phyloP scores from a whole-genome alignment of 2,797 vertebrate genomes.

The Champsocephalus gunnari region DNA sequence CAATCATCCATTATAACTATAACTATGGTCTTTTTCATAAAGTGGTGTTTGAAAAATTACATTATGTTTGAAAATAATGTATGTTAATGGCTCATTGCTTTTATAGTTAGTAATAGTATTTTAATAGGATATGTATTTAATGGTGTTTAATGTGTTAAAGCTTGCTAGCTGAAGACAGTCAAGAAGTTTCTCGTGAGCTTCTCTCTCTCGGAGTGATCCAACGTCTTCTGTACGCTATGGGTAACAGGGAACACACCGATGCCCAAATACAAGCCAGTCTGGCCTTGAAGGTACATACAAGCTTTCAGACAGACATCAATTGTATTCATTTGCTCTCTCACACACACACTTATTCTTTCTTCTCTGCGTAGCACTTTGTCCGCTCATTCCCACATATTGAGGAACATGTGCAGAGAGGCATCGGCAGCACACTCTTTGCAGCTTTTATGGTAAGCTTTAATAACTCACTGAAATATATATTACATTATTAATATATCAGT shows the following conservation, averaged over 20 bases:
- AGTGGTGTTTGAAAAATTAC: background rate
- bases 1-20: background rate
- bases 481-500: no score
- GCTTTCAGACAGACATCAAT: background rate
- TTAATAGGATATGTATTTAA: background rate
- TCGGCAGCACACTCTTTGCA: slow-evolving; percentile 85
- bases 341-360: slow-evolving; percentile 7
- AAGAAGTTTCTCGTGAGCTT: slow-evolving; percentile 81
- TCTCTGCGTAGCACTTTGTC: slow-evolving; percentile 84
- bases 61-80: background rate
- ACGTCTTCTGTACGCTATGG: slow-evolving; percentile 85
- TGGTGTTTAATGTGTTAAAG: slow-evolving; percentile 69
- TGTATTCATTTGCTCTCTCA: background rate
- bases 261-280: slow-evolving; percentile 88
- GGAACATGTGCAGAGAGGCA: slow-evolving; percentile 71
- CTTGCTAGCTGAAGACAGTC: slow-evolving; percentile 78
- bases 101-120: background rate
- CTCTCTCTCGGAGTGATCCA: slow-evolving; percentile 84
- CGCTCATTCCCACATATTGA: slow-evolving; percentile 78
- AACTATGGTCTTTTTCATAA: background rate
- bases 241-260: slow-evolving; percentile 85
- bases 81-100: background rate
- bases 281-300: slow-evolving; percentile 82
- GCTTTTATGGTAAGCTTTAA: slow-evolving; percentile 83
- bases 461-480: background rate